Evolutionary conservation across 2,888 invertebrate species (phyloP), one percentile per base, ranked within the genome.

Genomic region (Cantharis nigra): DNA sequence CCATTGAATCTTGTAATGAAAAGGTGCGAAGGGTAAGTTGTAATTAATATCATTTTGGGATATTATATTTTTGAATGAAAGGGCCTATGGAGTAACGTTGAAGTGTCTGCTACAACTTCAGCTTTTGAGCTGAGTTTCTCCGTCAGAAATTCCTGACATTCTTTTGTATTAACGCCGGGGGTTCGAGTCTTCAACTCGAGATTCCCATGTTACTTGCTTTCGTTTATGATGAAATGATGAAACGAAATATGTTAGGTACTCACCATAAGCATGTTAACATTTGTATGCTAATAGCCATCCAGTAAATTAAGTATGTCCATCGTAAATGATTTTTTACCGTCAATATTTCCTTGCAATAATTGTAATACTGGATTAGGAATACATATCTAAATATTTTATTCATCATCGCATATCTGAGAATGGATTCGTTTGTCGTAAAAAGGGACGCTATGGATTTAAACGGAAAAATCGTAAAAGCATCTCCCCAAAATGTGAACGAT

Each of bases 401-500:
- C 20, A 11, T 23, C 63, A 74, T 70, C 70, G 4, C 71, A 30
- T 74, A 79, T 75, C 49, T 70, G n/a, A 70, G 14, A n/a, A 33
- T 33, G 3, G 9, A 16, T 33, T n/a, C 14, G 23, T 62, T 33
- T 4, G 7, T 16, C 9, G 74, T 79, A 11, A 72, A 16, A 33
- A 70, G 64, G 2, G 20, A 33, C 3, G 49, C 70, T 33, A 83
- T 49, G 3, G 79, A 16, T 14, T 83, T 82, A 11, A 82, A 70
- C n/a, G 84, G 84, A n/a, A 83, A 33, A 9, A 75, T 67, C 7
- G 80, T 79, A 4, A 83, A 63, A 11, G 83, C 18, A 28, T 82
- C 81, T 9, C 83, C 67, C 83, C 83, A 83, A 69, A 83, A 84
- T 10, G 28, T 69, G 1, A 70, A 28, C 9, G 80, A 79, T 70